Evolutionary conservation across 1,140 invertebrate species (phyloP).

Genomic region (Scaptodrosophila lebanonensis): DNA sequence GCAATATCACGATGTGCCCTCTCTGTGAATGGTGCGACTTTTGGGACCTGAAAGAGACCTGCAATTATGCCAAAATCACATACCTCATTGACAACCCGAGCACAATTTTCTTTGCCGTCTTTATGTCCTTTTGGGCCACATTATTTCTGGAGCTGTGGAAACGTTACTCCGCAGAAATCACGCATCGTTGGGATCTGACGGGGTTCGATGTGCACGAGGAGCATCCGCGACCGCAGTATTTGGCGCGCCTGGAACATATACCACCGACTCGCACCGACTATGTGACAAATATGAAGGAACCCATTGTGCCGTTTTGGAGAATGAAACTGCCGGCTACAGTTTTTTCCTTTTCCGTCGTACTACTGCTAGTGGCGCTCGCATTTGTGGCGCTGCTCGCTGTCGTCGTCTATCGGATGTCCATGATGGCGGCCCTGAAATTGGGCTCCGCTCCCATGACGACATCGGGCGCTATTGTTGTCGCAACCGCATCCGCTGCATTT

Average conservation of each 20-base stretch:
- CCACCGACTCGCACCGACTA: constrained; percentile 80
- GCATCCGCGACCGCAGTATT: constrained; percentile 90
- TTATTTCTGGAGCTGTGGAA: constrained; percentile 97
- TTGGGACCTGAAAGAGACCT: constrained; percentile 92
- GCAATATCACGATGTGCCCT: constrained; percentile 86
- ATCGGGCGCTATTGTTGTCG: constrained; percentile 87
- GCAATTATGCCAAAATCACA: constrained; percentile 89
- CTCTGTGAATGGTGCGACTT: constrained; percentile 92
- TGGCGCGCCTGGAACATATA: constrained; percentile 85
- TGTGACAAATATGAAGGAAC: constrained; percentile 88
- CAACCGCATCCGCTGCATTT: constrained; percentile 89
- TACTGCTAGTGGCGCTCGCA: constrained; percentile 88
- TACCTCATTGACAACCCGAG: constrained; percentile 97
- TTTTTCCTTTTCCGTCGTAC: constrained; percentile 89
- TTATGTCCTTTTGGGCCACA: constrained; percentile 97
- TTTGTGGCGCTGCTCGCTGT: constrained; percentile 92
- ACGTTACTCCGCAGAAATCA: constrained; percentile 92
- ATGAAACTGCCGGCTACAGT: constrained; percentile 89
- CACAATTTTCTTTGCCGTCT: constrained; percentile 95
- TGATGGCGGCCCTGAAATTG: constrained; percentile 84
- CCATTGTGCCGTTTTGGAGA: constrained; percentile 92
- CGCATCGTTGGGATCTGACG: constrained; percentile 93
- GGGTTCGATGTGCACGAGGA: constrained; percentile 92
- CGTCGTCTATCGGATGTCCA: constrained; percentile 93
- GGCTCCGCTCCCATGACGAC: constrained; percentile 82